phyloP scores from a whole-genome alignment of 2,113 vertebrate species.

The Nerophis lumbriciformis region DNA sequence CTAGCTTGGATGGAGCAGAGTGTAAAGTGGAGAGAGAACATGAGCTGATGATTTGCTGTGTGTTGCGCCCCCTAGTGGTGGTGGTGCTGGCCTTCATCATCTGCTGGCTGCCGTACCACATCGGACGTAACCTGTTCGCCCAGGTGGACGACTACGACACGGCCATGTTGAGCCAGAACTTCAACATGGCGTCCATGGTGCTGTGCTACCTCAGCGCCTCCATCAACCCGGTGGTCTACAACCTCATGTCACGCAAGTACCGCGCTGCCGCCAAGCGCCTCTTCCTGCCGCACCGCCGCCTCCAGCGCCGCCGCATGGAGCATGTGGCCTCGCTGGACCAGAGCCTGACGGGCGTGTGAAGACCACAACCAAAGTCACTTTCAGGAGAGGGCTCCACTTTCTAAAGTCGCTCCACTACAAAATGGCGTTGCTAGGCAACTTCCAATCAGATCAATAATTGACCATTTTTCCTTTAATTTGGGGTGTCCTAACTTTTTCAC shows the following conservation, averaged over 20 bases:
- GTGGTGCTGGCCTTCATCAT: conserved; percentile 83
- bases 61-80: conserved; percentile 60
- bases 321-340: conserved; percentile 61
- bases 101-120: conserved; percentile 86
- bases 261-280: conserved; percentile 74
- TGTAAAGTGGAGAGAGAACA: too few species aligned
- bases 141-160: conserved; percentile 66
- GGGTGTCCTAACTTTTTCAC: too few species aligned
- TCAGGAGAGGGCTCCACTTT: too few species aligned
- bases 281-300: conserved; percentile 55
- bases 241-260: conserved; percentile 82
- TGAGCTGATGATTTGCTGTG: too few species aligned
- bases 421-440: too few species aligned
- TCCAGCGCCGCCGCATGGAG: conserved; percentile 45
- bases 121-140: conserved; percentile 81
- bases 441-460: too few species aligned
- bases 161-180: conserved; percentile 81
- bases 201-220: conserved; percentile 86
- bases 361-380: too few species aligned
- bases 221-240: conserved; percentile 86
- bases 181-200: conserved; percentile 82
- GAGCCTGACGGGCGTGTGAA: conserved; percentile 58
- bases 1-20: too few species aligned
- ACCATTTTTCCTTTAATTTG: too few species aligned
- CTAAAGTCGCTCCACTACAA: too few species aligned